A percentile compares a stretch with the other conserved stretches of the same genome.
Evolutionary conservation across 2,888 invertebrate genomes (phyloP).

Genomic region (Drosophila anomelani): DNA sequence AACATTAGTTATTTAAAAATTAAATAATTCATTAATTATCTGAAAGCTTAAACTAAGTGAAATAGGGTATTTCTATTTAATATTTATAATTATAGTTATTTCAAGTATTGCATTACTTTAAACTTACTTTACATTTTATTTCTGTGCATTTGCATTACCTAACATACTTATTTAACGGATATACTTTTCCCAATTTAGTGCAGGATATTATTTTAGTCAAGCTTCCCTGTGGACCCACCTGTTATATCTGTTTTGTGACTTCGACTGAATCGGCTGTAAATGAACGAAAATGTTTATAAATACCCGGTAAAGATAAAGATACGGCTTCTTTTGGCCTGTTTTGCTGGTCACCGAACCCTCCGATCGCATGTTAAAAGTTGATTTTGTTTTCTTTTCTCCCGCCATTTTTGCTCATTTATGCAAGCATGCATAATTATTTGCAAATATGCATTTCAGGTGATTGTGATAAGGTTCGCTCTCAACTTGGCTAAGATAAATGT

Average conservation of each 20-base stretch:
- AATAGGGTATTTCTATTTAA: not conserved
- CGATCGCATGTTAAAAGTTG: conserved; percentile 54
- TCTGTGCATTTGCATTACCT: not conserved
- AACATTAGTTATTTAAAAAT: not conserved
- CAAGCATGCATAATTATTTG: conserved; percentile 78
- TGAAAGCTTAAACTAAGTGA: not conserved
- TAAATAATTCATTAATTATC: not conserved
- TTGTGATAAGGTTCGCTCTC: conserved; percentile 61
- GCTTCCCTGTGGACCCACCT: not conserved
- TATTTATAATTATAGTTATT: not conserved
- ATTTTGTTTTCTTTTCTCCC: conserved; percentile 40
- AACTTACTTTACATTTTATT: no score
- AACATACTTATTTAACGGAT: conserved; percentile 2
- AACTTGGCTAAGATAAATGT: conserved; percentile 62
- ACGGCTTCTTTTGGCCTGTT: conserved; percentile 40
- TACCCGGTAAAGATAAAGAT: conserved; percentile 34
- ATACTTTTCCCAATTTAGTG: conserved; percentile 2
- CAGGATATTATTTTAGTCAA: conserved; percentile 20
- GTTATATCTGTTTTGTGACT: conserved; percentile 11
- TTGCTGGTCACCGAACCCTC: conserved; percentile 71
- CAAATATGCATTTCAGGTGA: conserved; percentile 69
- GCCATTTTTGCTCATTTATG: conserved; percentile 57
- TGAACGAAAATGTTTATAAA: conserved; percentile 41
- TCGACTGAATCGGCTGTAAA: conserved; percentile 19
- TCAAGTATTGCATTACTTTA: no score